A percentile compares a stretch with the other conserved stretches of the same genome.
Evolutionary conservation across 2,888 invertebrate species (phyloP).

Genomic region (Choreutis nemorana): DNA sequence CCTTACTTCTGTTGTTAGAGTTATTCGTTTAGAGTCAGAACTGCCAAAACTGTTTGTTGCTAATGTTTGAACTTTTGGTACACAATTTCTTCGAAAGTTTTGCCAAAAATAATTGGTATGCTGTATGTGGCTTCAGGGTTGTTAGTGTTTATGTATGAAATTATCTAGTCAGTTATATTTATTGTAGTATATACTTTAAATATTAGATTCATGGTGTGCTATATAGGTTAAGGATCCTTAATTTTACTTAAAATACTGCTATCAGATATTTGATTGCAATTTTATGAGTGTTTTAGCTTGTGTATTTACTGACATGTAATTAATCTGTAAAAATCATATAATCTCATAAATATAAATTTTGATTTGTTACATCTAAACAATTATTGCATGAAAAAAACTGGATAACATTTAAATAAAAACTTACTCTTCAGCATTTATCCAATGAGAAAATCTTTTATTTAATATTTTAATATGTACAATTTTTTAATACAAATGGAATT

Average conservation of each 20-base stretch:
- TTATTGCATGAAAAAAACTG: no score
- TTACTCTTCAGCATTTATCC: no score
- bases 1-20: slow-evolving; percentile 72
- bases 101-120: slow-evolving; percentile 21
- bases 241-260: slow-evolving; percentile 9
- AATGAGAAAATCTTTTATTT: no score
- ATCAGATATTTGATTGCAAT: no score
- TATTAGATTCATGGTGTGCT: slow-evolving; percentile 5
- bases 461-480: no score
- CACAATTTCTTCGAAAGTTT: neutral
- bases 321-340: no score
- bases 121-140: slow-evolving; percentile 28
- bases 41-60: slow-evolving; percentile 72
- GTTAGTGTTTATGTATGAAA: slow-evolving; percentile 14
- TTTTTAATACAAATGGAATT: no score
- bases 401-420: no score
- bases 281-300: no score
- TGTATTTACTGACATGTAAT: no score
- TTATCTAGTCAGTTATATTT: slow-evolving; percentile 20
- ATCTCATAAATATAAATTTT: no score
- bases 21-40: slow-evolving; percentile 76
- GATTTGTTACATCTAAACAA: no score
- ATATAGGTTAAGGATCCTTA: slow-evolving; percentile 6
- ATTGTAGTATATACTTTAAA: neutral
- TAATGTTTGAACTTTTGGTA: slow-evolving; percentile 15